Conservation (phyloP, 2,113 vertebrate genomes). For the Cervus canadensis region DNA sequence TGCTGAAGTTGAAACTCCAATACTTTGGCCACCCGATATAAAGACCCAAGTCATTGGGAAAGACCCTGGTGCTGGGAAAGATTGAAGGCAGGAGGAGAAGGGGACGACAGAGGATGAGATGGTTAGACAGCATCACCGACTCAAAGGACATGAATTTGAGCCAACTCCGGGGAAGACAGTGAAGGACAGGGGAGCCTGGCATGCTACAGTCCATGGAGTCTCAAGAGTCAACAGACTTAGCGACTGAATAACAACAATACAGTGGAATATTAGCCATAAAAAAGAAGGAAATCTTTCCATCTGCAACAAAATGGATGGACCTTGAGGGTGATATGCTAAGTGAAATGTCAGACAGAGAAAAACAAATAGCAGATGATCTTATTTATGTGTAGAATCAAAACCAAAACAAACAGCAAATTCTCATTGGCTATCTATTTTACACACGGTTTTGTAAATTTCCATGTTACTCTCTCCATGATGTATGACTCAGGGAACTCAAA, state of each 20-base stretch:
- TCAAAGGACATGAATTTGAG: not conserved
- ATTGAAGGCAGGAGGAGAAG: not conserved
- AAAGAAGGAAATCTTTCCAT: not conserved
- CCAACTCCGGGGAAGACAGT: not conserved
- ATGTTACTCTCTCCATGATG: not conserved
- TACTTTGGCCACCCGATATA: not conserved
- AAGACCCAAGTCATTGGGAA: not conserved
- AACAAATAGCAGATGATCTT: not conserved
- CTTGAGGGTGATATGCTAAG: not conserved
- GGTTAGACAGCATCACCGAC: not conserved
- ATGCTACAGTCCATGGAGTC: not conserved
- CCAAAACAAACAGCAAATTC: not conserved
- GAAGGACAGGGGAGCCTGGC: not conserved
- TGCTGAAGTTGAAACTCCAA: not conserved
- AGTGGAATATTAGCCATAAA: not conserved
- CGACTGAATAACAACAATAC: not conserved
- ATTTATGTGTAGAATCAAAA: not conserved
- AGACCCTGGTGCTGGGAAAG: not conserved
- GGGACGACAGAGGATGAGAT: not conserved
- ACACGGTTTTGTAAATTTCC: not conserved
- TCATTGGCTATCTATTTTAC: not conserved
- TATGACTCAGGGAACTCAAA: not conserved
- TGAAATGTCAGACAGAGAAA: not conserved
- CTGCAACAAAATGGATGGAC: not conserved
- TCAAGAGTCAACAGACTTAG: not conserved